Base-by-base conservation (phyloP, 2,888 invertebrate genomes). In the Rutpela maculata region DNA sequence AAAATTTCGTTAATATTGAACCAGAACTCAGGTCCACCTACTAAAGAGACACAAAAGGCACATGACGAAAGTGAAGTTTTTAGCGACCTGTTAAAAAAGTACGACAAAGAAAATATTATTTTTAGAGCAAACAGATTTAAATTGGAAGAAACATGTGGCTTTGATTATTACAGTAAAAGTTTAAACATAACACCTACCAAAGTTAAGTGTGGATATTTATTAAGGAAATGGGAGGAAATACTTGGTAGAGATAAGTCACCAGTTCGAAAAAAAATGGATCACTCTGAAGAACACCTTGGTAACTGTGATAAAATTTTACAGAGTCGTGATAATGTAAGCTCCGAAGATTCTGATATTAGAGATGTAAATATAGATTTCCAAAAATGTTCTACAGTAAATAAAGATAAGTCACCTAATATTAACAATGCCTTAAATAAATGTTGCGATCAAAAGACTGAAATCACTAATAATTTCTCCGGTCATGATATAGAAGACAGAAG, bases 201-300 rank as follows among this genome's bases (percentile, higher is more conserved):
- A 62, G 85, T 86, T 62, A 89, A 88, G 81, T 87, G 89, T 55
- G 91, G 93, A 22, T 88, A 89, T 85, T 88, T 93, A 72, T 86
- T 95, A n/a, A 92, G 90, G 88, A 90, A 93, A 84, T 94, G 94
- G 93, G 87, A 89, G 26, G 85, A 89, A 65, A 94, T 95, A 83
- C 93, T 93, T 5, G 94, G 94, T 0, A 90, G 95, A 75, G 93
- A 93, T 67, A 82, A 85, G 12, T 92, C 93, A 71, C 94, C 94
- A 35, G 56, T 0, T 81, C 84, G 38, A 38, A 76, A 83, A 76
- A 79, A 70, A 66, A 19, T 59, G 38, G 12, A 43, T 17, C 18
- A 3, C 2, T 12, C 19, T 22, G 19, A 59, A 19, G 12, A 56
- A 10, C 17, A 18, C 17, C 43, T 50, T 50, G n/a, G n/a, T 50